Percentiles rank a stretch among this genome's conserved stretches.
Evolutionary conservation across 2,113 vertebrate genomes (phyloP).

Genomic region (Bungarus multicinctus): DNA sequence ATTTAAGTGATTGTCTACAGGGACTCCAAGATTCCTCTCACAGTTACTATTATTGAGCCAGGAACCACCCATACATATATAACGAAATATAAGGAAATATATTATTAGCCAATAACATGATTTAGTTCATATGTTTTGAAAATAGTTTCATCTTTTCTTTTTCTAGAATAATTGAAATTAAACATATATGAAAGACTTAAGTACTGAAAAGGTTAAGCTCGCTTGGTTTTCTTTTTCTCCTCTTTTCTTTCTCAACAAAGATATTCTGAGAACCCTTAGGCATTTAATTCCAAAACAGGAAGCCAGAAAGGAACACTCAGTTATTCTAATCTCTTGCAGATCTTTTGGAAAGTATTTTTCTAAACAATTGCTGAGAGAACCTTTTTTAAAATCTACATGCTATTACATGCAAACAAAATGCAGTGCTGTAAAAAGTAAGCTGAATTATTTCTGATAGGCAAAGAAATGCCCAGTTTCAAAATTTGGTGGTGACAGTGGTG

Average conservation of each 20-base stretch:
- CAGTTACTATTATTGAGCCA: too few relatives aligned
- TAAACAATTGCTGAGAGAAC: slow-evolving; percentile 76
- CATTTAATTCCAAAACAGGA: slow-evolving; percentile 89
- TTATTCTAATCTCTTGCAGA: slow-evolving; percentile 82
- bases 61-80: too few relatives aligned
- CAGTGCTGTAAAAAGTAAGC: slow-evolving; percentile 39
- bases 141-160: slow-evolving; percentile 30
- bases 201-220: slow-evolving; percentile 76
- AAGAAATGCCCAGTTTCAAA: not conserved
- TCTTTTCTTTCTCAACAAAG: slow-evolving; percentile 58
- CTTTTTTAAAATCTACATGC: slow-evolving; percentile 46
- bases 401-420: slow-evolving; percentile 51
- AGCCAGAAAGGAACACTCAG: slow-evolving; percentile 80
- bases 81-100: not conserved
- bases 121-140: slow-evolving; percentile 31
- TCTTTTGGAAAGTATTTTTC: slow-evolving; percentile 83
- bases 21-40: too few relatives aligned
- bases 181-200: slow-evolving; percentile 40
- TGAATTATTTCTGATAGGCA: slow-evolving; percentile 36
- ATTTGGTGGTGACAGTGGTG: not conserved
- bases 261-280: slow-evolving; percentile 75
- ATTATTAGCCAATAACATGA: slow-evolving; percentile 27
- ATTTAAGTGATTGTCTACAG: too few relatives aligned
- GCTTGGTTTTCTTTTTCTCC: slow-evolving; percentile 63
- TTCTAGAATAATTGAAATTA: slow-evolving; percentile 36